phyloP scores from a whole-genome alignment of 2,797 vertebrate species.

The Sphaeramia orbicularis region DNA sequence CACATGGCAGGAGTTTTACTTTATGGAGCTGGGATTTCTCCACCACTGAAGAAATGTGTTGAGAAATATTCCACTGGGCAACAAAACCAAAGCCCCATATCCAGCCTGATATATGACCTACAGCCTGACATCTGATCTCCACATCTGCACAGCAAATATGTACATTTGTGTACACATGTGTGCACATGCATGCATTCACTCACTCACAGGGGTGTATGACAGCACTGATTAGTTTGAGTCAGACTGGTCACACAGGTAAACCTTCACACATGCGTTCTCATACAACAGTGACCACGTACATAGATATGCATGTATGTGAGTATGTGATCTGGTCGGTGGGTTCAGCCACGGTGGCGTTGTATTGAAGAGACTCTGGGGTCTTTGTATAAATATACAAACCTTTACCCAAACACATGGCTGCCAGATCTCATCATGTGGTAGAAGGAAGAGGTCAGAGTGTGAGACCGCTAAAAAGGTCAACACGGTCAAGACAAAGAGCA shows the following conservation, averaged over 20 bases:
- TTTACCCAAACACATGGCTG: conserved; percentile 78
- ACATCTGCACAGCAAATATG: conserved; percentile 72
- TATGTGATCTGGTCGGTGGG: conserved; percentile 47
- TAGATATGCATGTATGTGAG: conserved; percentile 34
- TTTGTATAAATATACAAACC: conserved; percentile 85
- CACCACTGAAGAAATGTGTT: conserved; percentile 9
- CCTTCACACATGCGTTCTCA: conserved; percentile 18
- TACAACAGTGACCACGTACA: conserved; percentile 34
- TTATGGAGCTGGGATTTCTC: no score
- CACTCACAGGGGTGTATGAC: conserved; percentile 57
- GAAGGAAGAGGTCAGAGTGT: conserved; percentile 71
- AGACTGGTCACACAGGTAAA: conserved; percentile 53
- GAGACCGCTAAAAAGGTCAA: conserved; percentile 64
- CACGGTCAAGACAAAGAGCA: conserved; percentile 57
- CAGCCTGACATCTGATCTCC: conserved; percentile 70
- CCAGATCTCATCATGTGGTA: conserved; percentile 80
- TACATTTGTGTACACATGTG: conserved; percentile 47
- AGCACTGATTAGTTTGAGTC: conserved; percentile 50
- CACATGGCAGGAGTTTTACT: no score
- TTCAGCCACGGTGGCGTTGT: conserved; percentile 64
- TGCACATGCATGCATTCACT: conserved; percentile 38
- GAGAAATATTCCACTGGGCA: conserved; percentile 24
- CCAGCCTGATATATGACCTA: conserved; percentile 72
- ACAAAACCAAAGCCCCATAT: conserved; percentile 35
- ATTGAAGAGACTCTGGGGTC: conserved; percentile 73